Evolutionary conservation across 2,888 invertebrate species (phyloP).

Genomic region (Auanema sp.): DNA sequence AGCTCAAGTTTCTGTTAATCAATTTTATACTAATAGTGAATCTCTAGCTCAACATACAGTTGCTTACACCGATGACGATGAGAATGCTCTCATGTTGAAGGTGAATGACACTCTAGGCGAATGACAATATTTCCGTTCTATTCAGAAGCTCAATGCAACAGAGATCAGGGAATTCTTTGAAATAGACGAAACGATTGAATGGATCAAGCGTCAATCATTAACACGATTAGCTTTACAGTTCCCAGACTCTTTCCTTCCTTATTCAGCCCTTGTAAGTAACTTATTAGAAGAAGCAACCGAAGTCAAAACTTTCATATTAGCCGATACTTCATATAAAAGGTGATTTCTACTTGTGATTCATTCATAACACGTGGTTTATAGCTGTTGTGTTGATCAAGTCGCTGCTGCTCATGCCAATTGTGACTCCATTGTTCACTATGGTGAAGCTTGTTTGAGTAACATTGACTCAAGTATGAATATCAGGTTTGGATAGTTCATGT

Average conservation of each 20-base stretch:
- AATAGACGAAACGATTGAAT: constrained; percentile 34
- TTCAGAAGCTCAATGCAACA: constrained; percentile 13
- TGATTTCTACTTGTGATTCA: constrained; percentile 15
- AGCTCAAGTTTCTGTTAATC: constrained; percentile 3
- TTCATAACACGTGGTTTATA: no score
- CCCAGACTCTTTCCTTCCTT: constrained; percentile 49
- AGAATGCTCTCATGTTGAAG: no score
- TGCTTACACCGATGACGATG: no score
- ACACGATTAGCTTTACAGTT: constrained; percentile 56
- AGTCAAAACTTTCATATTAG: constrained; percentile 52
- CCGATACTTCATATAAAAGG: constrained; percentile 61
- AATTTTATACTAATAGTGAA: constrained; percentile 1
- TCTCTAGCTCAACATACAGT: not conserved
- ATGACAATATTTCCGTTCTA: constrained; percentile 1
- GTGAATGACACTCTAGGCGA: no score
- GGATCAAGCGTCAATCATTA: constrained; percentile 43
- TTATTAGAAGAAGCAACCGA: constrained; percentile 17
- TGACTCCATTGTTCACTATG: constrained; percentile 87
- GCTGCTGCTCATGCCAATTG: constrained; percentile 84
- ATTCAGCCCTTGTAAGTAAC: constrained; percentile 33
- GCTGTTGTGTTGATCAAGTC: constrained; percentile 86
- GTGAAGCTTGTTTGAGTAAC: constrained; percentile 81
- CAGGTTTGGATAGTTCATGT: not conserved
- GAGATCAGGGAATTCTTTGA: constrained; percentile 48
- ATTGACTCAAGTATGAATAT: no score